Conservation (phyloP, 2,797 vertebrate species). For the Danio choprae region DNA sequence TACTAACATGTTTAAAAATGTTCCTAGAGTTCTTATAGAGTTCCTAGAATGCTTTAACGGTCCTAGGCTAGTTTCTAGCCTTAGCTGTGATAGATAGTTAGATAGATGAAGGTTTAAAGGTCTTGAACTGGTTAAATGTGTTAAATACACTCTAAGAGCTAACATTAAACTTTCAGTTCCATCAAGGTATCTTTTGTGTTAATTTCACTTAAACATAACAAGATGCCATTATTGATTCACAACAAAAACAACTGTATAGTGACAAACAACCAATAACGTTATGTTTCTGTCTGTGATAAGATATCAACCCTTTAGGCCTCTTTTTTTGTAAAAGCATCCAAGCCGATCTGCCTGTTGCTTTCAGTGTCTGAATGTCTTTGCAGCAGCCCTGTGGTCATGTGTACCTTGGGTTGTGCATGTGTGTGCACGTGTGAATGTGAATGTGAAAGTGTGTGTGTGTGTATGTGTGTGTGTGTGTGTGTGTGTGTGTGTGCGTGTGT, state of each 20-base stretch:
- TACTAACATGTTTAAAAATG: no score
- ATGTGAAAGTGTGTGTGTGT: no score
- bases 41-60: no score
- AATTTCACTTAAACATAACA: background rate
- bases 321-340: background rate
- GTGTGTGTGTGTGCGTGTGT: slow-evolving; percentile 68
- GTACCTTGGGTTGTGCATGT: slow-evolving; percentile 59
- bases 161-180: background rate
- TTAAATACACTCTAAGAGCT: no score
- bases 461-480: slow-evolving; percentile 55
- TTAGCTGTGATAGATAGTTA: no score
- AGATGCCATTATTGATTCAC: background rate
- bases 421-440: slow-evolving; percentile 69
- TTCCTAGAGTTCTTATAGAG: no score
- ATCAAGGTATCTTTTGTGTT: background rate
- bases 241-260: background rate
- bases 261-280: background rate
- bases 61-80: no score
- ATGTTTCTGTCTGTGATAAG: background rate
- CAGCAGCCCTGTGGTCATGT: slow-evolving; percentile 9
- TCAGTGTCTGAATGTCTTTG: slow-evolving; percentile 10
- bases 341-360: slow-evolving; percentile 4
- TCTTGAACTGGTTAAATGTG: no score
- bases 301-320: background rate
- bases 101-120: no score